These are phyloP conservation scores for Drosophila differens DNA, from an alignment of 2,888 invertebrate species.

Conservation along the genomic window DNA sequence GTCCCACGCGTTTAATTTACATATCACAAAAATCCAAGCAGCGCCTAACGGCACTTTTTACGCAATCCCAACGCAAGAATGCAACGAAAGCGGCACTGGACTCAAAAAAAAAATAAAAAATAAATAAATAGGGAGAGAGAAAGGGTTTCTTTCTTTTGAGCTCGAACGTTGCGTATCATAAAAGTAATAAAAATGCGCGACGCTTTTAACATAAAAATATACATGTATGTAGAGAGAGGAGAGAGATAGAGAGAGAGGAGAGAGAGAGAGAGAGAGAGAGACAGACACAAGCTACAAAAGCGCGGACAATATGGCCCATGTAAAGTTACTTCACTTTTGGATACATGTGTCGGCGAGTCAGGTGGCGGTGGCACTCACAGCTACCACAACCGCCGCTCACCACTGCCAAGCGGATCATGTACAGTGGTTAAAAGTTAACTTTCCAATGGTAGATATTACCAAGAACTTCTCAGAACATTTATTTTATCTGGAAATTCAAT, in stretches of 20 bases:
- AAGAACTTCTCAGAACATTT: neutral
- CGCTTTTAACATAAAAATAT: slow-evolving; percentile 74
- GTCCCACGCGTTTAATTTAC: slow-evolving; percentile 76
- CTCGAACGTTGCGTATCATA: slow-evolving; percentile 60
- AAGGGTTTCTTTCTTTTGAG: slow-evolving; percentile 72
- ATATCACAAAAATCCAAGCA: slow-evolving; percentile 64
- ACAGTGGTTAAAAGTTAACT: slow-evolving; percentile 28
- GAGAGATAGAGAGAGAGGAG: neutral
- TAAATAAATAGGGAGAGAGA: slow-evolving; percentile 53
- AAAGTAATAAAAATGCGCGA: slow-evolving; percentile 71
- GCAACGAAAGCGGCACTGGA: slow-evolving; percentile 49
- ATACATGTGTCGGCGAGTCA: slow-evolving; percentile 46
- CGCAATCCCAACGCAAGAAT: slow-evolving; percentile 74
- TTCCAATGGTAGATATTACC: neutral
- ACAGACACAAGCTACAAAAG: slow-evolving; percentile 6
- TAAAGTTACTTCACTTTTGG: slow-evolving; percentile 75
- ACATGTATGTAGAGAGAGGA: neutral
- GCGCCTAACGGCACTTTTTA: slow-evolving; percentile 71
- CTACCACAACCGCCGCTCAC: slow-evolving; percentile 15
- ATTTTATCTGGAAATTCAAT: neutral
- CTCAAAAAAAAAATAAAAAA: slow-evolving; percentile 5
- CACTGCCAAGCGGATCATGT: slow-evolving; percentile 51
- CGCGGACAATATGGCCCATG: no score
- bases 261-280: neutral
- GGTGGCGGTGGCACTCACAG: slow-evolving; percentile 71